Conservation (phyloP, 2,113 vertebrate species). For the Tricholaema leucomelas region DNA sequence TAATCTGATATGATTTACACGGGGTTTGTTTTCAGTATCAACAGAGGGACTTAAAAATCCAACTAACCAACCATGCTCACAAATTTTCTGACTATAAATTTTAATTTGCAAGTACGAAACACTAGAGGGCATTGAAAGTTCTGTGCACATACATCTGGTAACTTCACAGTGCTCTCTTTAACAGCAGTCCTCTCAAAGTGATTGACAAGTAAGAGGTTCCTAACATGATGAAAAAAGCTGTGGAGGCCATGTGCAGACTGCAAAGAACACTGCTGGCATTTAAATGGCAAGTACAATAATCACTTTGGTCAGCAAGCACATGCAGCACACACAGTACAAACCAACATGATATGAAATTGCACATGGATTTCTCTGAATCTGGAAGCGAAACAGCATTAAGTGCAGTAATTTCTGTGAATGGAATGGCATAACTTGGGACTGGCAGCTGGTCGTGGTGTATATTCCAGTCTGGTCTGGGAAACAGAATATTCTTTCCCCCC, state of each 20-base stretch:
- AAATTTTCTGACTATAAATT: background rate
- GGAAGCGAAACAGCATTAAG: background rate
- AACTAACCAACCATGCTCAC: background rate
- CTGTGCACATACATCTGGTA: constrained; percentile 10
- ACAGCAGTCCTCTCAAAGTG: background rate
- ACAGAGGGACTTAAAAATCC: background rate
- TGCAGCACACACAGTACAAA: background rate
- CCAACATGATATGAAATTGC: background rate
- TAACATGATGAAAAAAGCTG: background rate
- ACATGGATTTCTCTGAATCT: background rate
- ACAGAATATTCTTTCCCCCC: background rate
- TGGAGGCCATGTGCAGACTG: background rate
- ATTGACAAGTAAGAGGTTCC: background rate
- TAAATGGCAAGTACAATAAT: background rate
- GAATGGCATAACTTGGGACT: background rate
- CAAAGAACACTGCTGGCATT: background rate
- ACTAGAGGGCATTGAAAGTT: constrained; percentile 76
- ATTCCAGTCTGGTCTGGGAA: background rate
- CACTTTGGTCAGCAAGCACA: background rate
- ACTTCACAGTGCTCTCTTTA: background rate
- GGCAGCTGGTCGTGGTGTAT: background rate
- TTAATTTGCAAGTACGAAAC: constrained; percentile 57
- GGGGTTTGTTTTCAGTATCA: background rate
- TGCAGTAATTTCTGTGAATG: background rate
- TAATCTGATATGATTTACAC: background rate